These are phyloP conservation scores for Pseudorhiza aurosa DNA, from an alignment of 30 jellyfish, hydroid and myxozoan genomes.

Conservation along the genomic window DNA sequence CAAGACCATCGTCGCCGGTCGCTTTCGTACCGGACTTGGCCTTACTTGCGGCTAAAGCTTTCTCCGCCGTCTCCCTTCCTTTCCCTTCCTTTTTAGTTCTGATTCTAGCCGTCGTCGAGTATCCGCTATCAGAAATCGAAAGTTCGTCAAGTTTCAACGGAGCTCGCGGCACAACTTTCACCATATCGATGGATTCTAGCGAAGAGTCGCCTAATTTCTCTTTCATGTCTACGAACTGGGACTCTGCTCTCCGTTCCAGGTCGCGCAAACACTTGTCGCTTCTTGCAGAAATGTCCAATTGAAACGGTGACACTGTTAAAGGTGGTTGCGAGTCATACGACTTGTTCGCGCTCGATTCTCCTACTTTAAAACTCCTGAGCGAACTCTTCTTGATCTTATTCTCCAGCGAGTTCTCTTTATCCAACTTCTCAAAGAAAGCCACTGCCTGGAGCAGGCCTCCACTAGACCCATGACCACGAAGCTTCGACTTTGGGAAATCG, in stretches of 20 bases:
- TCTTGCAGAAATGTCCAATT: constrained; percentile 21
- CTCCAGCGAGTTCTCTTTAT: background rate
- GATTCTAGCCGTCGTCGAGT: constrained; percentile 3
- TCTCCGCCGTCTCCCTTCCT: background rate
- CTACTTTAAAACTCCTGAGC: constrained; percentile 3
- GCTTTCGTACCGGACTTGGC: background rate
- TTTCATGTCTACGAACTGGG: constrained; percentile 28
- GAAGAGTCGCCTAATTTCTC: constrained; percentile 46
- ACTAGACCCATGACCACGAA: constrained; percentile 12
- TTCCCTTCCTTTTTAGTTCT: background rate
- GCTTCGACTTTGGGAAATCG: constrained; percentile 4
- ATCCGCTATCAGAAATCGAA: constrained; percentile 19
- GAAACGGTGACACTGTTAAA: constrained; percentile 47
- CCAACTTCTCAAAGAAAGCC: constrained; percentile 27
- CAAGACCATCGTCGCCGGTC: background rate
- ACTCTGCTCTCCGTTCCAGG: constrained; percentile 55
- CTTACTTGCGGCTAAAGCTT: background rate
- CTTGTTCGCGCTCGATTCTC: background rate
- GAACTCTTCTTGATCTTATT: background rate
- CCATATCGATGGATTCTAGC: constrained; percentile 7
- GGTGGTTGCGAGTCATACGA: background rate
- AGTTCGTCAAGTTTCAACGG: background rate
- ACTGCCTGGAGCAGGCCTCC: constrained; percentile 35
- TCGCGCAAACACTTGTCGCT: constrained; percentile 60
- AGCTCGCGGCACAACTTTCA: background rate